Evolutionary conservation across 2,797 vertebrate genomes (phyloP).

Genomic region (Acanthurus lineatus): DNA sequence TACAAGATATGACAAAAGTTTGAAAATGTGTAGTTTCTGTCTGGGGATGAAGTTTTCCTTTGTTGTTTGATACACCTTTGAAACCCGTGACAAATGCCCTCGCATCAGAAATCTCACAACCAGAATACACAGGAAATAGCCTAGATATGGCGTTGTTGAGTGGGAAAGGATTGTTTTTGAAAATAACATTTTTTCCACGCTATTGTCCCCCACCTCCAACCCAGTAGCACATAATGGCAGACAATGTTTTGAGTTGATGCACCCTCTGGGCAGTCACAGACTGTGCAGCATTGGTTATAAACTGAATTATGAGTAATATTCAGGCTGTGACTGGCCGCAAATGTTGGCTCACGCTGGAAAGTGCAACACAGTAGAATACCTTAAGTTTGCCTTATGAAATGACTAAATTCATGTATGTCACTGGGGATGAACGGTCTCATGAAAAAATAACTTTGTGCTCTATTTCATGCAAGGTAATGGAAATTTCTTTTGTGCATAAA

Average conservation of each 20-base stretch:
- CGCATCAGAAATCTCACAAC: constrained; percentile 88
- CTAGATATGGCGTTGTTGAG: constrained; percentile 83
- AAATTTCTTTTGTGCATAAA: constrained; percentile 47
- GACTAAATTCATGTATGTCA: constrained; percentile 66
- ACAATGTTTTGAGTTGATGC: constrained; percentile 84
- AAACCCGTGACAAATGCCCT: constrained; percentile 87
- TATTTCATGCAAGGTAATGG: constrained; percentile 61
- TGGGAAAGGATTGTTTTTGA: constrained; percentile 85
- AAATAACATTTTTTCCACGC: constrained; percentile 86
- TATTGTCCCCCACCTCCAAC: constrained; percentile 78
- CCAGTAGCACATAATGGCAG: constrained; percentile 83
- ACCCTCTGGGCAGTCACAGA: constrained; percentile 79
- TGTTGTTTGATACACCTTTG: constrained; percentile 87
- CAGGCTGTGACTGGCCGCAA: constrained; percentile 80
- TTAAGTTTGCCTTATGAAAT: constrained; percentile 78
- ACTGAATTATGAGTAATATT: constrained; percentile 82
- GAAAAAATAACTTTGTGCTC: constrained; percentile 54
- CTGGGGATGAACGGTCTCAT: constrained; percentile 56
- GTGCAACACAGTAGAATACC: constrained; percentile 68
- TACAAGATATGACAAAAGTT: constrained; percentile 75
- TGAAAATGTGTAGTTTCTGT: constrained; percentile 72
- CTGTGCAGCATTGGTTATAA: constrained; percentile 85
- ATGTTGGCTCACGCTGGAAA: constrained; percentile 71
- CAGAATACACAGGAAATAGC: constrained; percentile 88
- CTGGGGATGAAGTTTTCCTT: constrained; percentile 77